phyloP scores from a whole-genome alignment of 2,113 vertebrate species.

The Alligator sinensis region DNA sequence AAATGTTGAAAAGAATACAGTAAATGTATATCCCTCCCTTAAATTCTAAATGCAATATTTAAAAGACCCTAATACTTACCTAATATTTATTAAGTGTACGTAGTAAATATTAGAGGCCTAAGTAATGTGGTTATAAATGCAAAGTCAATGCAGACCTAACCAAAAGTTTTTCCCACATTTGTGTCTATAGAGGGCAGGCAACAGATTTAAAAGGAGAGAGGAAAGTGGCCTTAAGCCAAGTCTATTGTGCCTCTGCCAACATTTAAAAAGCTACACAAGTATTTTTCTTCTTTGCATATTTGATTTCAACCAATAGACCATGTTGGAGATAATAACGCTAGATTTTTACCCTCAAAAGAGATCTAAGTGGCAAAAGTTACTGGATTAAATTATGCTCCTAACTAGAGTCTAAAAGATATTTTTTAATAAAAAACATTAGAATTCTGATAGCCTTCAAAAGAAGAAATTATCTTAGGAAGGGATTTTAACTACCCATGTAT shows the following conservation, averaged over 20 bases:
- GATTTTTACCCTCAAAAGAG: neutral
- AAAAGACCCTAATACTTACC: too few species aligned
- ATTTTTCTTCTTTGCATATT: neutral
- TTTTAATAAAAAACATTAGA: neutral
- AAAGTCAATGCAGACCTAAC: neutral
- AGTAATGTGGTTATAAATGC: neutral
- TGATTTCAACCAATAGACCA: neutral
- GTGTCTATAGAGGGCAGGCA: neutral
- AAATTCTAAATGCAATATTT: too few species aligned
- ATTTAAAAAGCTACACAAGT: neutral
- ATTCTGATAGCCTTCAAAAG: neutral
- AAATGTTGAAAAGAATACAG: too few species aligned
- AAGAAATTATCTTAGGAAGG: neutral
- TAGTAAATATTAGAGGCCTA: neutral
- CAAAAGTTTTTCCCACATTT: neutral
- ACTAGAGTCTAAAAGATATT: neutral
- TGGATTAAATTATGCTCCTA: neutral
- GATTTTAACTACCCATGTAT: neutral
- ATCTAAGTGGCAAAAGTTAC: neutral
- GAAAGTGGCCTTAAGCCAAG: neutral
- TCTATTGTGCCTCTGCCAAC: neutral
- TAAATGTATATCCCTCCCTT: too few species aligned
- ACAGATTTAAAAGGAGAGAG: neutral
- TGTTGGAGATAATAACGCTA: constrained; percentile 16
- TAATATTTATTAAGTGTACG: neutral